phyloP scores from a whole-genome alignment of 1,140 invertebrate species.

The Scaptomyza pallida region DNA sequence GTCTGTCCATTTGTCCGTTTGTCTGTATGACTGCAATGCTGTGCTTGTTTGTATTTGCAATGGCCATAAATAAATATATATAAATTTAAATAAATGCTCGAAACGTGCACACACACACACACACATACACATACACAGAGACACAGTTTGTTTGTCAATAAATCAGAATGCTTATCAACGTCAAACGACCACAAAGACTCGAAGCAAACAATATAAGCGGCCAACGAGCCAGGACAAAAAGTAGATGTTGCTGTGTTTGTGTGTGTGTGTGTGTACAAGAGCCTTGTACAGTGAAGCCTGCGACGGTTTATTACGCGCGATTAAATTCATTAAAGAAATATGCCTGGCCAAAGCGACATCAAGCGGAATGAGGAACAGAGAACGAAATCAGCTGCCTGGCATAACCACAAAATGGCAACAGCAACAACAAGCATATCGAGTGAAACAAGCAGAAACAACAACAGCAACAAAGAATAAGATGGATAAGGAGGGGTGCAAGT shows the following conservation, averaged over 20 bases:
- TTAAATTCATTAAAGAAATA: constrained; percentile 80
- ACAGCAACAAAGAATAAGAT: constrained; percentile 2
- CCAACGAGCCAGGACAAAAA: constrained; percentile 31
- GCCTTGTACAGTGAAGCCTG: constrained; percentile 44
- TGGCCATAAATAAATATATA: constrained; percentile 72
- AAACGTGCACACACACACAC: constrained; percentile 25
- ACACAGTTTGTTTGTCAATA: constrained; percentile 75
- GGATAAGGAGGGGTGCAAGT: not conserved
- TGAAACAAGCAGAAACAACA: not conserved
- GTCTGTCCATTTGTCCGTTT: constrained; percentile 14
- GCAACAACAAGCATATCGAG: not conserved
- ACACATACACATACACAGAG: constrained; percentile 1
- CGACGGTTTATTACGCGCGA: constrained; percentile 69
- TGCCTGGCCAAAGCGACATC: constrained; percentile 42
- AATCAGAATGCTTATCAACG: constrained; percentile 80
- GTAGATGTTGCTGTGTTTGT: constrained; percentile 7
- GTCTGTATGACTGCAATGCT: constrained; percentile 18
- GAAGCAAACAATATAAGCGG: constrained; percentile 67
- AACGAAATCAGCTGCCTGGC: constrained; percentile 13
- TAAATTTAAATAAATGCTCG: constrained; percentile 77
- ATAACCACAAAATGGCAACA: constrained; percentile 27
- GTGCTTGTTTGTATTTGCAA: constrained; percentile 42
- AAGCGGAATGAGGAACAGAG: constrained; percentile 51
- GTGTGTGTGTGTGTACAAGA: constrained; percentile 25
- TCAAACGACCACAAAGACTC: constrained; percentile 73